Percentiles rank a stretch among this genome's conserved stretches.
Evolutionary conservation across 2,888 invertebrate genomes (phyloP).

Genomic region (Pammene aurita): DNA sequence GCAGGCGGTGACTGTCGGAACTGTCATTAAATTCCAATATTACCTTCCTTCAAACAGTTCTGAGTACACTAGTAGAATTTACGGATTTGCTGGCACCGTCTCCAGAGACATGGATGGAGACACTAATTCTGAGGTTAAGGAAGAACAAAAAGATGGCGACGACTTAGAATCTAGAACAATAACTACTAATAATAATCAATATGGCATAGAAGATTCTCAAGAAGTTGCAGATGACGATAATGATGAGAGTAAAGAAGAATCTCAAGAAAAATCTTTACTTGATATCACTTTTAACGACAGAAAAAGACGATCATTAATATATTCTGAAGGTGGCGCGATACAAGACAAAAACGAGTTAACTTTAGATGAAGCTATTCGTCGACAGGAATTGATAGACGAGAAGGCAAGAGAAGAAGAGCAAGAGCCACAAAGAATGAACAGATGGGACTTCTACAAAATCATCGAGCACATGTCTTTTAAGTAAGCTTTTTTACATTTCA

Average conservation of each 20-base stretch:
- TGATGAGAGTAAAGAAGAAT: slow-evolving; percentile 46
- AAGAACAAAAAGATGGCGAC: slow-evolving; percentile 2
- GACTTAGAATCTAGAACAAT: slow-evolving; percentile 43
- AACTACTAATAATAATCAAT: slow-evolving; percentile 47
- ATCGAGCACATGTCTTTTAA: slow-evolving; percentile 84
- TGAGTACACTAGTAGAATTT: slow-evolving; percentile 81
- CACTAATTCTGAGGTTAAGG: slow-evolving; percentile 46
- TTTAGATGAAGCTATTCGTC: slow-evolving; percentile 74
- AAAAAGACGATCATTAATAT: slow-evolving; percentile 64
- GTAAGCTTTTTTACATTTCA: slow-evolving; percentile 58
- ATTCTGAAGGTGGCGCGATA: slow-evolving; percentile 67
- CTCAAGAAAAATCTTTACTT: slow-evolving; percentile 63
- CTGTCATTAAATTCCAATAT: slow-evolving; percentile 87
- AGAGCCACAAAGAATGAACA: slow-evolving; percentile 74
- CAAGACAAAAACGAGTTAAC: slow-evolving; percentile 61
- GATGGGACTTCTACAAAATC: slow-evolving; percentile 87
- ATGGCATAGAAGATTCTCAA: slow-evolving; percentile 47
- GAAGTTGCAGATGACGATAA: slow-evolving; percentile 46
- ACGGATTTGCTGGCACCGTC: slow-evolving; percentile 71
- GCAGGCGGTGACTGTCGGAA: slow-evolving; percentile 85
- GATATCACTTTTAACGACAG: slow-evolving; percentile 73
- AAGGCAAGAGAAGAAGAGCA: slow-evolving; percentile 56
- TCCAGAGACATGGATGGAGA: slow-evolving; percentile 71
- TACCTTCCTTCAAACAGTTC: slow-evolving; percentile 85
- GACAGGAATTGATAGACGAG: slow-evolving; percentile 76